These are phyloP conservation scores for Trachelus iudaicus DNA, from an alignment of 2,888 invertebrate species.

Conservation along the genomic window DNA sequence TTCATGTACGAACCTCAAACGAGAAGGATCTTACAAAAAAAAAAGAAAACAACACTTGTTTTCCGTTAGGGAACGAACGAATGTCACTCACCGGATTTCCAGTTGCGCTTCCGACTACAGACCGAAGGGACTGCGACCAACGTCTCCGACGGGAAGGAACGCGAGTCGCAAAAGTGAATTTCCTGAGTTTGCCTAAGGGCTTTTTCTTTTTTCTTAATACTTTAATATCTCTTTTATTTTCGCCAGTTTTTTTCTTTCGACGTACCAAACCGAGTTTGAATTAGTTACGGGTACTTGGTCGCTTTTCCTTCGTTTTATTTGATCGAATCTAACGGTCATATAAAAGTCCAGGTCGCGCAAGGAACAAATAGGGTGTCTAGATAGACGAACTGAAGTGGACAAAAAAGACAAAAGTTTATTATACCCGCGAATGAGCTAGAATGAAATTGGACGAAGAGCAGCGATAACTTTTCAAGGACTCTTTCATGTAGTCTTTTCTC, in stretches of 20 bases:
- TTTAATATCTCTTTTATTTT: not conserved
- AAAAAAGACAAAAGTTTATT: conserved; percentile 2
- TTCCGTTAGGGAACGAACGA: not conserved
- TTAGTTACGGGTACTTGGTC: not conserved
- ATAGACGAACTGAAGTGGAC: not conserved
- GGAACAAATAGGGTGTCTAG: not conserved
- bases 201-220: not conserved
- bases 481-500: not conserved
- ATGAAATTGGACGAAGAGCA: not conserved
- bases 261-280: not conserved
- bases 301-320: not conserved
- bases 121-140: not conserved
- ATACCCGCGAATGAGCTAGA: not conserved
- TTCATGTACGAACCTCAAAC: not conserved
- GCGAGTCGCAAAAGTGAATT: not conserved
- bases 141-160: not conserved
- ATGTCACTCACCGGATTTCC: not conserved
- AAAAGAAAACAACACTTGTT: not conserved
- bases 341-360: not conserved
- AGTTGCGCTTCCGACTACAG: not conserved
- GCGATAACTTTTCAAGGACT: not conserved
- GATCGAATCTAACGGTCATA: not conserved
- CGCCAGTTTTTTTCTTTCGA: not conserved
- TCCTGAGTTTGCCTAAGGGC: not conserved
- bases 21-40: not conserved